Evolutionary conservation across 2,888 invertebrate genomes (phyloP).

Genomic region (Lepidonotus clava): DNA sequence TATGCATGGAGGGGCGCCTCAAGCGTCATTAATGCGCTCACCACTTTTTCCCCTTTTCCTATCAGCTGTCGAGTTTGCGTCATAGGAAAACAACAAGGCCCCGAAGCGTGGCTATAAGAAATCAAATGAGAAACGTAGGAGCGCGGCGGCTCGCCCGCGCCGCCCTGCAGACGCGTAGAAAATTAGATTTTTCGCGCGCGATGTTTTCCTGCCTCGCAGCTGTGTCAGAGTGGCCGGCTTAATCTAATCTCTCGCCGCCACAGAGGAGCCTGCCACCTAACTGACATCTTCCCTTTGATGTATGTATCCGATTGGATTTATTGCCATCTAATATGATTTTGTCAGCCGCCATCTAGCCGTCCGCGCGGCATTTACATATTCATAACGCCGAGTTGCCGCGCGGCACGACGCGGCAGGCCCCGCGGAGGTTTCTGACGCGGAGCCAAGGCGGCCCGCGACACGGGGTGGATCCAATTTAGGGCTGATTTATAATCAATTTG

Average conservation of each 20-base stretch:
- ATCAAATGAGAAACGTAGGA: slow-evolving; percentile 50
- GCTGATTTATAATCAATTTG: slow-evolving; percentile 53
- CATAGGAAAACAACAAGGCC: slow-evolving; percentile 45
- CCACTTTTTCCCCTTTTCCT: slow-evolving; percentile 36
- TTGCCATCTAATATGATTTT: slow-evolving; percentile 49
- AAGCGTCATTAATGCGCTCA: slow-evolving; percentile 19
- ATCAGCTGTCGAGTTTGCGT: slow-evolving; percentile 53
- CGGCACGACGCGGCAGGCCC: background rate
- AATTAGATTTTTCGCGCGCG: slow-evolving; percentile 53
- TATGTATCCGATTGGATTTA: slow-evolving; percentile 52
- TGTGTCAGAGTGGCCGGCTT: background rate
- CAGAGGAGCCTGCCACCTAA: slow-evolving; percentile 44
- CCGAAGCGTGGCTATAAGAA: slow-evolving; percentile 45
- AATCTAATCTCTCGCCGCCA: slow-evolving; percentile 24
- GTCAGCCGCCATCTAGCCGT: background rate
- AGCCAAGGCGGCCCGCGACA: background rate
- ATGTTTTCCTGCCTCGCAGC: slow-evolving; percentile 39
- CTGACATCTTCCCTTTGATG: slow-evolving; percentile 52
- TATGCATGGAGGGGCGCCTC: background rate
- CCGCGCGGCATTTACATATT: slow-evolving; percentile 45
- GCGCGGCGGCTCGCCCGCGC: background rate
- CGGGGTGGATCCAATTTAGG: slow-evolving; percentile 13
- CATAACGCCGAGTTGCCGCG: slow-evolving; percentile 18
- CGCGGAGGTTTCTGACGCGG: slow-evolving; percentile 35
- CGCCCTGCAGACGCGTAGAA: slow-evolving; percentile 5